These are phyloP conservation scores for Calyptomena viridis DNA, from an alignment of 2,113 vertebrate genomes.

Conservation along the genomic window DNA sequence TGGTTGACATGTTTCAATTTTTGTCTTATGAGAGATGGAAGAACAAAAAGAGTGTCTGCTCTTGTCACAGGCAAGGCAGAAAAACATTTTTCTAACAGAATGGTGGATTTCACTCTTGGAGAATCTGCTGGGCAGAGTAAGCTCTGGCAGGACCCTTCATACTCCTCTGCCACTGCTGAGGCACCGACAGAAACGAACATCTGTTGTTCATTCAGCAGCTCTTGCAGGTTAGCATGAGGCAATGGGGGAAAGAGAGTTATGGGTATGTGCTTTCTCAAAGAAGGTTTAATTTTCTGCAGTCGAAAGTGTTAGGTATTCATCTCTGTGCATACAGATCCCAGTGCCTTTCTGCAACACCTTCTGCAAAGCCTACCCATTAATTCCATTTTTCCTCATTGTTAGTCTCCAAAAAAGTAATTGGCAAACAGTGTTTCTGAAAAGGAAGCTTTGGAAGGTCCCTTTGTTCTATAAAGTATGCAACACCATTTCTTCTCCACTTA, in stretches of 20 bases:
- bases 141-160: neutral
- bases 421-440: neutral
- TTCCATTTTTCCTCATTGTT: neutral
- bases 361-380: fast-evolving
- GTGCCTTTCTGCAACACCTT: neutral
- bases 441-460: neutral
- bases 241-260: fast-evolving
- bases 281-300: neutral
- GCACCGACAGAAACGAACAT: neutral
- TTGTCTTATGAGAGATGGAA: neutral
- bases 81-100: neutral
- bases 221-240: neutral
- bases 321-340: fast-evolving
- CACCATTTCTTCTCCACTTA: neutral
- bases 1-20: neutral
- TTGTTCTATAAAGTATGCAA: neutral
- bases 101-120: neutral
- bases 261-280: neutral
- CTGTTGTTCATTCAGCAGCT: neutral
- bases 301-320: neutral
- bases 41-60: neutral
- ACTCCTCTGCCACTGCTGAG: neutral
- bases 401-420: neutral
- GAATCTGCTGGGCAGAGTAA: neutral
- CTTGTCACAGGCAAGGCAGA: neutral